Evolutionary conservation across 1,140 invertebrate species (phyloP), one percentile per base, ranked within the genome.

Genomic region (Littorina saxatilis): DNA sequence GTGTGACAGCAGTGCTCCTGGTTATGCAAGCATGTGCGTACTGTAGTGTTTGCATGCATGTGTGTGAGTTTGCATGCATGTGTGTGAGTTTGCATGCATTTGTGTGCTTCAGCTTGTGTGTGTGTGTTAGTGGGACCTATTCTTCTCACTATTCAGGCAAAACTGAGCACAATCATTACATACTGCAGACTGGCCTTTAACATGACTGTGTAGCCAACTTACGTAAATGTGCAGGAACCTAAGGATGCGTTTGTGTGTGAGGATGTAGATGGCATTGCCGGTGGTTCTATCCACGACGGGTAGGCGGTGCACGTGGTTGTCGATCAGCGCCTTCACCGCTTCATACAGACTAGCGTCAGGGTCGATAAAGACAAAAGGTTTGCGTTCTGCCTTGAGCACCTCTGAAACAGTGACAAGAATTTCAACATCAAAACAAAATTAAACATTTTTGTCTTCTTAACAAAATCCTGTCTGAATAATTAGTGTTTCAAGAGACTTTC

Each of bases 191-290:
- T n/a, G n/a, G n/a, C n/a, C n/a, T n/a, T n/a, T n/a, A n/a, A n/a
- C n/a, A n/a, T n/a, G n/a, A n/a, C n/a, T n/a, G n/a, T n/a, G n/a
- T n/a, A n/a, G n/a, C n/a, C 82, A 91, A 96, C 98, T 98, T 94
- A 99, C 98, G 94, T 99, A 99, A 92, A 99, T 95, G 93, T 99
- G 99, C 73, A 99, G 95, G 93, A 99, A 99, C 91, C 98, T 96
- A 80, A 99, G 95, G 93, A 99, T 99, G 90, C 99, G 95, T 93
- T 99, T 99, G 93, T 99, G 99, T 72, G 99, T 99, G 83, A 99
- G 95, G 92, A 99, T 99, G 92, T 99, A 99, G 77, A 99, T 95
- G 84, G 99, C 98, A 93, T 99, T 99, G 91, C 98, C 98, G 27
- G 98, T 98, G 66, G 95, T 94, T 23, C 96, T 95, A 93, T 99